Evolutionary conservation across 2,888 invertebrate species (phyloP), one percentile per base, ranked within the genome.

Genomic region (Papilio protenor): DNA sequence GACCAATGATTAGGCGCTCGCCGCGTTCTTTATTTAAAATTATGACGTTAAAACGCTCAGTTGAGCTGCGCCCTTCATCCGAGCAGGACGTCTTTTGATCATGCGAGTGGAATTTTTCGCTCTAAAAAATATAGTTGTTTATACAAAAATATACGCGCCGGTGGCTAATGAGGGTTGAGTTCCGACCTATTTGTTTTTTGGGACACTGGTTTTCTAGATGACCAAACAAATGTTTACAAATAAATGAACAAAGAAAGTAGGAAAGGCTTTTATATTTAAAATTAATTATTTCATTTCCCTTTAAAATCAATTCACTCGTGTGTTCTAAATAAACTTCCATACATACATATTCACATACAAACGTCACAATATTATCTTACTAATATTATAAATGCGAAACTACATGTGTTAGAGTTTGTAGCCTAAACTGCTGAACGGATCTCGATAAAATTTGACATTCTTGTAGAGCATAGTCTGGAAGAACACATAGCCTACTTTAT

Each of bases 11-110:
- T 87, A 88, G 85, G 82, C 89, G 91, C 85, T 84, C 84, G 81
- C 80, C 86, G 87, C 85, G 88, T 89, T 90, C 91, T 86, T 86
- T 87, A 88, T 91, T 91, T 90, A 91, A 90, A 91, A 86, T 88
- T 85, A 85, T 87, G 81, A 84, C 81, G 83, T 82, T 77, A 80
- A 75, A 80, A 77, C 79, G 84, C 82, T 83, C 85, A 86, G 79
- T 84, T 81, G 83, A 82, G 82, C 82, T 81, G 81, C 78, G 80
- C 73, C 71, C 79, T 69, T 76, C 81, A 80, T 55, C 76, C 80
- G 77, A 73, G 71, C 69, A 79, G 64, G 80, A 82, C 81, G 81
- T 82, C 83, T 79, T 84, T 85, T 85, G 86, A 86, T 85, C 84
- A 81, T n/a, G 81, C 78, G 75, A 76, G 80, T 81, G 79, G 73